Evolutionary conservation across 2,113 vertebrate genomes (phyloP).

Genomic region (Ciconia maguari): DNA sequence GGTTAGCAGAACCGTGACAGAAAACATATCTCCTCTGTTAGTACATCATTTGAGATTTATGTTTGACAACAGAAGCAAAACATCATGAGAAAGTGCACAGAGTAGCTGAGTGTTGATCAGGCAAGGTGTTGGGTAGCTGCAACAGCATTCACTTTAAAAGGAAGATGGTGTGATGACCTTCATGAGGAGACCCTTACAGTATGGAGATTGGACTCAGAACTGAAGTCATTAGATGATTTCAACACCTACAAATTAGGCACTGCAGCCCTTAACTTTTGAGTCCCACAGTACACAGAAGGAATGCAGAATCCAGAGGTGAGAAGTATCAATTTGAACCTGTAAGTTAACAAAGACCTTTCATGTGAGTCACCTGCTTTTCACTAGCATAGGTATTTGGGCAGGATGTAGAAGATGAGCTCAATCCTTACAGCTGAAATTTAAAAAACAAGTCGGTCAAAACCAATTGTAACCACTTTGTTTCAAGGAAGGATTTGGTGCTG

Average conservation of each 20-base stretch:
- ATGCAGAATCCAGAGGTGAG: background rate
- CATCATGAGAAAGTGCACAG: background rate
- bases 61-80: background rate
- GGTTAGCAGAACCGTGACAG: slow-evolving; percentile 5
- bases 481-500: background rate
- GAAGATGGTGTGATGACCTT: background rate
- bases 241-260: background rate
- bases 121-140: background rate
- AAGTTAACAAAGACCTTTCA: background rate
- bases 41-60: slow-evolving; percentile 11
- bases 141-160: background rate
- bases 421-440: background rate
- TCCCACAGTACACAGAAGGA: background rate
- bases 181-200: background rate
- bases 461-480: background rate
- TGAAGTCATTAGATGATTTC: background rate
- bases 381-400: background rate
- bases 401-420: background rate
- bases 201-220: background rate
- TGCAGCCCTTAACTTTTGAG: background rate
- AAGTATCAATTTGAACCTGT: background rate
- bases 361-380: accelerated
- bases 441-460: background rate
- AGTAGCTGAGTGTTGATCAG: background rate
- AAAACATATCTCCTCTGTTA: background rate